Evolutionary conservation across 2,797 vertebrate genomes (phyloP).

Genomic region (Cynodonichthys magdalenae): DNA sequence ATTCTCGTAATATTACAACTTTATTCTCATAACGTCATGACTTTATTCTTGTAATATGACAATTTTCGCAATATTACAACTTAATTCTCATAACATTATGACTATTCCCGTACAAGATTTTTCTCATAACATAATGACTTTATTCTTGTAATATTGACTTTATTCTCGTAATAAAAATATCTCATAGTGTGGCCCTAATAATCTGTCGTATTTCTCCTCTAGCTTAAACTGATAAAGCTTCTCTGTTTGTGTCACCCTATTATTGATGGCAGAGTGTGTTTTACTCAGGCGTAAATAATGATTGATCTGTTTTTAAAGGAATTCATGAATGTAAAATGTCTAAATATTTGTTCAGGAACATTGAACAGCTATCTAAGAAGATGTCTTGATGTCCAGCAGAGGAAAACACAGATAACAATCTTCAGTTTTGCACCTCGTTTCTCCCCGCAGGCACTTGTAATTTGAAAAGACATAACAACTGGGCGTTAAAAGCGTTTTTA

Average conservation of each 20-base stretch:
- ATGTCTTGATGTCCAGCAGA: slow-evolving; percentile 10
- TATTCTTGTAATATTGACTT: no score
- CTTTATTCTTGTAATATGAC: no score
- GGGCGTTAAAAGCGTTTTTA: slow-evolving; percentile 58
- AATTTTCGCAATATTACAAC: no score
- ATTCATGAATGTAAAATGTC: slow-evolving; percentile 60
- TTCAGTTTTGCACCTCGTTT: slow-evolving; percentile 34
- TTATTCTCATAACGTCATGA: no score
- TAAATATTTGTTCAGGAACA: slow-evolving; percentile 71
- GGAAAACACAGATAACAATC: slow-evolving; percentile 21
- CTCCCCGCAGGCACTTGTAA: background rate
- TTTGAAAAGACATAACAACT: slow-evolving; percentile 27
- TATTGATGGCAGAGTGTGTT: slow-evolving; percentile 66
- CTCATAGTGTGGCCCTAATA: no score
- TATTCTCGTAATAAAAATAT: no score
- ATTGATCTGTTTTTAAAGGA: slow-evolving; percentile 75
- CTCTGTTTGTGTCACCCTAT: slow-evolving; percentile 45
- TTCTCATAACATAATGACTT: no score
- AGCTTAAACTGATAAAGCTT: slow-evolving; percentile 38
- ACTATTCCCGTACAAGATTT: no score
- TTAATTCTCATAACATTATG: no score
- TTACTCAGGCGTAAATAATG: slow-evolving; percentile 78
- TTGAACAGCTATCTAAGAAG: slow-evolving; percentile 50
- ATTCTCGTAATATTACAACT: no score
- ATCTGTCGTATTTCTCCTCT: background rate